Evolutionary conservation across 2,113 vertebrate genomes (phyloP).

Genomic region (Callopanchax toddi): DNA sequence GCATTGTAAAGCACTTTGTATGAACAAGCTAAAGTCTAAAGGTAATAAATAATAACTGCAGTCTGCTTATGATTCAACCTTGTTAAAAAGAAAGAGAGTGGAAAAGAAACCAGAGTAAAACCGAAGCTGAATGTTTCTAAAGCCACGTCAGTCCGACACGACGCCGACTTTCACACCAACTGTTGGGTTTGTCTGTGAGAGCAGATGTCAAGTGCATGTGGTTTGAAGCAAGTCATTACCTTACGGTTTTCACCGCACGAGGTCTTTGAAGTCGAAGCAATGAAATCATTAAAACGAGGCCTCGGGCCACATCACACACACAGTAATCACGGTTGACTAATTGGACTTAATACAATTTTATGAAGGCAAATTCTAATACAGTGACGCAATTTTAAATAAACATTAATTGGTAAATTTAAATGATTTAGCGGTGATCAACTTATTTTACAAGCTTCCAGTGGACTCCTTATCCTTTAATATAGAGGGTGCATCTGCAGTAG

Average conservation of each 20-base stretch:
- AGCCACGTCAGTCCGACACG: too few relatives aligned
- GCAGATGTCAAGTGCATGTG: slow-evolving; percentile 12
- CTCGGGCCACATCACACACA: slow-evolving; percentile 27
- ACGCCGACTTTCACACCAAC: neutral
- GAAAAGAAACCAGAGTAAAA: neutral
- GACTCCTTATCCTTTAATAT: neutral
- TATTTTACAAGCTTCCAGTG: neutral
- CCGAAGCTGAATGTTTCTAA: too few relatives aligned
- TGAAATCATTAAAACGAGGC: slow-evolving; percentile 48
- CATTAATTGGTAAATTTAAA: neutral
- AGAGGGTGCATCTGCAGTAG: neutral
- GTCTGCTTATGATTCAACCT: too few relatives aligned
- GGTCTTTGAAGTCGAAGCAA: slow-evolving; percentile 44
- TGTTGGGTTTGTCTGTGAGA: slow-evolving; percentile 1
- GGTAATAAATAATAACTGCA: neutral
- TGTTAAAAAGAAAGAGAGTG: neutral
- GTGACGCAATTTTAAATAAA: neutral
- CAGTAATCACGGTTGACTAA: slow-evolving; percentile 42
- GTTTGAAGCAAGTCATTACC: slow-evolving; percentile 22
- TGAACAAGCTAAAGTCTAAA: neutral
- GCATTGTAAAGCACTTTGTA: neutral
- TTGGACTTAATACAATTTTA: slow-evolving; percentile 29
- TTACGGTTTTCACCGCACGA: slow-evolving; percentile 6
- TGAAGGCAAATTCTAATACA: slow-evolving; percentile 5
- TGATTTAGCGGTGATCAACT: neutral